Evolutionary conservation across 2,888 invertebrate genomes (phyloP), one percentile per base, ranked within the genome.

Genomic region (Pandemis cinnamomeana): DNA sequence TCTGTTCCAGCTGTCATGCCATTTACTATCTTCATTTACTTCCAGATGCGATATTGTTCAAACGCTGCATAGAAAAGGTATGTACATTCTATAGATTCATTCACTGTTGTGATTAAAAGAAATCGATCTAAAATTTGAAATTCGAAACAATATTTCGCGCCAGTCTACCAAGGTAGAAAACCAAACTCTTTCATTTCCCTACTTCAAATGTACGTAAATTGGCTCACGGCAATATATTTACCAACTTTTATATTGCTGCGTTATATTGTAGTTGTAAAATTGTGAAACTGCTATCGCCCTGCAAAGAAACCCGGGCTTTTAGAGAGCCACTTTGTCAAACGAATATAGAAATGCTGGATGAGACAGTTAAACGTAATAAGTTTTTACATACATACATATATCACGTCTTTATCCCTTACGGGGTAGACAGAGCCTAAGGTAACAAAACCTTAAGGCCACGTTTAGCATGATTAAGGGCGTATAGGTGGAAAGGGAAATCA

Each of bases 251-350:
- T 66, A 48, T 60, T 48, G 8, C 15, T 36, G 8, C 67, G 27
- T 71, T 53, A 58, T 41, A 71, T 27, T 55, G 61, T 64, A 42
- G 64, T 69, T 60, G 20, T 27, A 64, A 73, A 68, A 64, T 69
- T 69, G 41, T 46, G 51, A 60, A 69, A 51, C 69, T 64, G 42
- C 58, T 48, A 41, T 41, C 60, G 67, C 55, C 63, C 41, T 27
- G 69, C 67, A 62, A 55, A 63, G 62, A 64, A 20, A 55, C 62
- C 58, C 46, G 41, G 10, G 64, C 69, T 73, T 69, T 64, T 51
- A 64, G 64, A 67, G 53, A 60, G 36, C 64, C 69, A 69, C 69
- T 73, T 73, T 73, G 72, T 60, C 64, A 64, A 46, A 58, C 27
- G 64, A 60, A n/a, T 60, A 64, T 64, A 73, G 51, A 27, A 62